Evolutionary conservation across 2,888 invertebrate genomes (phyloP), one percentile per base, ranked within the genome.

Genomic region (Loripinus fragilis): DNA sequence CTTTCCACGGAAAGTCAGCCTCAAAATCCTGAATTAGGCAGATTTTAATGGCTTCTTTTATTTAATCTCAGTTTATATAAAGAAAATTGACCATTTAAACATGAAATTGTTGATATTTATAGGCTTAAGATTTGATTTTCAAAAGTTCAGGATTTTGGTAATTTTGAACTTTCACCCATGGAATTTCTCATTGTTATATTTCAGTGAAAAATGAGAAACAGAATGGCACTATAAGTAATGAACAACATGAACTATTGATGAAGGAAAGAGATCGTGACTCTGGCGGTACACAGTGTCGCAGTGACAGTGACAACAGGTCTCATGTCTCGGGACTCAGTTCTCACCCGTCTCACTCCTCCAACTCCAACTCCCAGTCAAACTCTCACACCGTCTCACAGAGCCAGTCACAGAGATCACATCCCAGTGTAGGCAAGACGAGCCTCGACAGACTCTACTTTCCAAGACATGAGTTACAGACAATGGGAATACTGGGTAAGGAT

Each of bases 361-460:
- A 87, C 95, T 91, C 91, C 94, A 95, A 87, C 95, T 95, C 90
- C 23, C 95, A 87, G 95, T 96, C 48, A 95, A 95, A 89, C 28
- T 81, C 85, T 2, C 85, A 84, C 50, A 81, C 80, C 0, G 81
- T 78, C 71, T 83, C 85, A 17, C 84, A 85, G 73, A 78, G 79
- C 25, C 81, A 72, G 28, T 81, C 84, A 5, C 81, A 82, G 48
- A 81, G 83, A 48, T 87, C 87, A 8, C 85, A 88, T 35, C 86
- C 88, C 52, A 89, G 88, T 78, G 80, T 69, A 10, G 86, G 88
- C 78, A 85, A 90, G 48, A 81, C 86, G 23, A 96, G 95, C 76
- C 97, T 96, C 89, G 97, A 97, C 85, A 96, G 96, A 87, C 94
- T 97, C 17, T 95, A 96, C 0, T 92, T 91, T 74, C 96, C 97